Evolutionary conservation across 1,140 invertebrate genomes (phyloP).

Genomic region (Drosophila jambulina): DNA sequence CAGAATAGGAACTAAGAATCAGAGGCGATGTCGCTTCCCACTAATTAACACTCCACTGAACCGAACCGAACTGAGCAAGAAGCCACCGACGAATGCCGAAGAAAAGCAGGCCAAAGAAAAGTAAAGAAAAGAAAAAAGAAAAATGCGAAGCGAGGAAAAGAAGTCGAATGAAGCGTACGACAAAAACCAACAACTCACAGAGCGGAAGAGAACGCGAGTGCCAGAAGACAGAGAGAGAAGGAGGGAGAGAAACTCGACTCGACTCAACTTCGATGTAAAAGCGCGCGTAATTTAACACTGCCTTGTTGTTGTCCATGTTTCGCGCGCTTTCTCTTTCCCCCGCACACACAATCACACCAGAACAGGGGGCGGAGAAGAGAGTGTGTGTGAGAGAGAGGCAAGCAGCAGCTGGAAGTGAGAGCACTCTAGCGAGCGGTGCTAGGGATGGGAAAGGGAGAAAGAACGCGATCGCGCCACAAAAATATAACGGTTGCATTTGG

Average conservation of each 20-base stretch:
- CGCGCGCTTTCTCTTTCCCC: slow-evolving; percentile 68
- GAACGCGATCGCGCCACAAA: slow-evolving; percentile 18
- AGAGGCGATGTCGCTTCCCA: slow-evolving; percentile 1
- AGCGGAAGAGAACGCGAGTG: slow-evolving; percentile 14
- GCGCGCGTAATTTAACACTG: slow-evolving; percentile 81
- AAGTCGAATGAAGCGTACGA: slow-evolving; percentile 2
- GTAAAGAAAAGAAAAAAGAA: slow-evolving; percentile 36
- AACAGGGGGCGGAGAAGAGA: not conserved
- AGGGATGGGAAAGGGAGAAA: not conserved
- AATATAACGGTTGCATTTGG: slow-evolving; percentile 10
- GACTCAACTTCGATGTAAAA: slow-evolving; percentile 55
- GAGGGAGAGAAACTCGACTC: slow-evolving; percentile 56
- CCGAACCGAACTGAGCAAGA: slow-evolving; percentile 28
- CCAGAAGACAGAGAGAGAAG: slow-evolving; percentile 5
- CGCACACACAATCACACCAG: slow-evolving; percentile 13
- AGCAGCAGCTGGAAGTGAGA: slow-evolving; percentile 22
- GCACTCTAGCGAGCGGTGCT: not conserved
- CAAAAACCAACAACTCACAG: slow-evolving; percentile 24
- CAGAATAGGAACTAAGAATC: not conserved
- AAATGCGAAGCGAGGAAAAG: slow-evolving; percentile 21
- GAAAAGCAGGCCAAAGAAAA: slow-evolving; percentile 33
- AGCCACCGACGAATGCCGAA: slow-evolving; percentile 52
- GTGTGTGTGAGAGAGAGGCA: not conserved
- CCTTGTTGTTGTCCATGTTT: slow-evolving; percentile 48
- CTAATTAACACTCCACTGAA: slow-evolving; percentile 36